Evolutionary conservation across 2,888 invertebrate genomes (phyloP).

Genomic region (Ormyrus rosae): DNA sequence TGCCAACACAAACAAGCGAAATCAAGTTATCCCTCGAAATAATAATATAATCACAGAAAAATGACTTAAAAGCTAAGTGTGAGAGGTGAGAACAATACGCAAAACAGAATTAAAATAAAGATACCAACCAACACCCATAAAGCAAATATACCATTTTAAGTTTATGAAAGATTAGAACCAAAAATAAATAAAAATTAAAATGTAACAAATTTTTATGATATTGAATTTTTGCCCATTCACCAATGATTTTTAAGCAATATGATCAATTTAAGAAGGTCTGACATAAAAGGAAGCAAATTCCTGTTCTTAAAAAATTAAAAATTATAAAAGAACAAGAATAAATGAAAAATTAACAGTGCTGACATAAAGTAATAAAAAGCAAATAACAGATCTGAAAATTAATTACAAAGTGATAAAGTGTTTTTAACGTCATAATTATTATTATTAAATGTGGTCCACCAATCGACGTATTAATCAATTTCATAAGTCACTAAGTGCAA

Average conservation of each 20-base stretch:
- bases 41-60: constrained; percentile 57
- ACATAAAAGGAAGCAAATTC: neutral
- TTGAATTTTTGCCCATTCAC: constrained; percentile 1
- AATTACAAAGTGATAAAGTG: neutral
- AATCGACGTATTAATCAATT: constrained; percentile 43
- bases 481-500: constrained; percentile 11
- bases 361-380: constrained; percentile 8
- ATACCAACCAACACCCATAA: constrained; percentile 74
- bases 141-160: constrained; percentile 69
- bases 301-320: constrained; percentile 24
- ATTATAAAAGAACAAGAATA: constrained; percentile 29
- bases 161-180: constrained; percentile 37
- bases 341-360: neutral
- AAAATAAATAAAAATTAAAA: constrained; percentile 47
- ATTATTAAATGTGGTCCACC: constrained; percentile 29
- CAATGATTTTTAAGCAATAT: constrained; percentile 31
- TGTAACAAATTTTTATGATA: neutral
- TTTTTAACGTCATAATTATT: constrained; percentile 15
- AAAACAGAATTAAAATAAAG: constrained; percentile 63
- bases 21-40: constrained; percentile 70
- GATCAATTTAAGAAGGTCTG: neutral
- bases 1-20: constrained; percentile 70
- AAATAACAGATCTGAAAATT: neutral
- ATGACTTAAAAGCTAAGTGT: constrained; percentile 60
- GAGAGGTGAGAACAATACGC: constrained; percentile 57